Base-by-base conservation (phyloP, 2,113 vertebrate genomes). In the Psilopsiagon aurifrons region DNA sequence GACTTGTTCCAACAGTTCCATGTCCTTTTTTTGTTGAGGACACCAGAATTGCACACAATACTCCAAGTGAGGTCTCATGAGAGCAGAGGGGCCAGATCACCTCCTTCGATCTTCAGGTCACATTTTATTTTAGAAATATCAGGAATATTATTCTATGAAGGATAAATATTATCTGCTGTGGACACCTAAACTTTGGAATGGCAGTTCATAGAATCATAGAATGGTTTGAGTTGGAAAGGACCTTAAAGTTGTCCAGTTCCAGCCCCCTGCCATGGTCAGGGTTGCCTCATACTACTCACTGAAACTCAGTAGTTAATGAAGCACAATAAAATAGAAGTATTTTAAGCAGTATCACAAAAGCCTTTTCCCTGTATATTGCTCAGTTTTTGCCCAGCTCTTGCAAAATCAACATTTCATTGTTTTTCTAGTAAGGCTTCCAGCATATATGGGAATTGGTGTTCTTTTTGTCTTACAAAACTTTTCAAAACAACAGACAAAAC, bases 401-500 rank as follows among this genome's bases (percentile, higher is more conserved):
- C 88, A 91, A 92, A 77, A 93, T 63, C 83, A 49, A 59, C 55
- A 86, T 89, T 84, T 93, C 60, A 37, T 27, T 94, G 41, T 82
- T 95, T 94, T 94, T 96, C 94, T 92, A 94, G 66, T 62, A 94
- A 83, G 78, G 47, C 69, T 93, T 96, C 92, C 94, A 96, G 80
- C 5, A 0, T 95, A 90, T 76, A 94, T 88, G 62, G 69, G 83
- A 90, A 86, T 76, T 93, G 71, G 6, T 22, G 28, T 64, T 69
- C 63, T 80, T 91, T 95, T 83, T 83, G 41, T 94, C 77, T 93
- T 55, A 64, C 76, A 95, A 84, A 92, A 75, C 76, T 76, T 83
- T 68, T 86, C 80, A 91, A 90, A 96, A 89, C 73, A 96, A 54
- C 78, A 59, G 64, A 92, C 37, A 37, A 88, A 88, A 79, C 75